Percentiles rank a stretch among this genome's conserved stretches.
phyloP scores from a whole-genome alignment of 2,888 invertebrate genomes.

The Patella caerulea region DNA sequence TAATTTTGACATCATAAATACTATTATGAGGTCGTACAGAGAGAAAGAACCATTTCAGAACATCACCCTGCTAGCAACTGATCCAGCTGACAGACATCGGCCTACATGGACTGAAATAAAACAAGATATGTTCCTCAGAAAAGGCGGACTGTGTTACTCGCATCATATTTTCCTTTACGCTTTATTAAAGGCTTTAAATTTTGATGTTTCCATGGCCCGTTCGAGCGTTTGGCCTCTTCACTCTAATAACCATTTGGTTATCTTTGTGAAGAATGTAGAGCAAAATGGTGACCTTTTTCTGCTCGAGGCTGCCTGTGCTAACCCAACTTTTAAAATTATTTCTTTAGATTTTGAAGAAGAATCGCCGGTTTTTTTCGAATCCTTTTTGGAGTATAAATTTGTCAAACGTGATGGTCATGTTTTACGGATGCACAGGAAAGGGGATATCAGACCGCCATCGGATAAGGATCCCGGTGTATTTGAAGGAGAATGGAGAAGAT shows the following conservation, averaged over 20 bases:
- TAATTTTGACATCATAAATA: neutral
- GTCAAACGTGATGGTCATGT: slow-evolving; percentile 32
- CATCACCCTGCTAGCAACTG: slow-evolving; percentile 28
- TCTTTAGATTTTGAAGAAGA: slow-evolving; percentile 39
- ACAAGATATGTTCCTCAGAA: slow-evolving; percentile 24
- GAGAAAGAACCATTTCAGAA: slow-evolving; percentile 36
- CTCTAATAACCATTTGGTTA: slow-evolving; percentile 34
- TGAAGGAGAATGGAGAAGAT: neutral
- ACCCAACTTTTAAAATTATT: slow-evolving; percentile 39
- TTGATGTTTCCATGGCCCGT: slow-evolving; percentile 25
- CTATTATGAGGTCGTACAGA: neutral
- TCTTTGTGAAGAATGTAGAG: slow-evolving; percentile 33
- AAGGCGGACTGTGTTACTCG: slow-evolving; percentile 43
- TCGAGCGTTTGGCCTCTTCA: slow-evolving; percentile 21
- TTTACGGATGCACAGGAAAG: slow-evolving; percentile 39
- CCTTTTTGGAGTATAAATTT: slow-evolving; percentile 43
- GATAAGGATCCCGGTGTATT: neutral
- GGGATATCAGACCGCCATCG: slow-evolving; percentile 17
- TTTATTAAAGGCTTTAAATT: slow-evolving; percentile 36
- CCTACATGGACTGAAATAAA: slow-evolving; percentile 36
- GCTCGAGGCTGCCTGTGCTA: slow-evolving; percentile 36
- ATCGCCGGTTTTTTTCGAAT: slow-evolving; percentile 33
- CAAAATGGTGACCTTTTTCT: slow-evolving; percentile 37
- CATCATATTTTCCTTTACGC: slow-evolving; percentile 36
- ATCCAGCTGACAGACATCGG: slow-evolving; percentile 25